phyloP scores from a whole-genome alignment of 2,113 vertebrate species.

The Corynorhinus townsendii region DNA sequence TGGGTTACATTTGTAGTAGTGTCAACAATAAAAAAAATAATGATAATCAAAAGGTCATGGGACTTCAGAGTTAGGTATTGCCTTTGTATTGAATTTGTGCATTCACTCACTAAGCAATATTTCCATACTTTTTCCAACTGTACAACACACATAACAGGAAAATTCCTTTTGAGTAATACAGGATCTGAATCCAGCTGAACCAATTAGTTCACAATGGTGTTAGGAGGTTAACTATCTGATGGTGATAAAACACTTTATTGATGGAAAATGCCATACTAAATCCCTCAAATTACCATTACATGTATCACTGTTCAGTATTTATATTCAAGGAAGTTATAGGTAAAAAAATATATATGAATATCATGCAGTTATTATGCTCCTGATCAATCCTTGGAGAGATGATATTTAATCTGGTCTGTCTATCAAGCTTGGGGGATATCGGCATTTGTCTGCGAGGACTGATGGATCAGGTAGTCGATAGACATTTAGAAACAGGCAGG shows the following conservation, averaged over 20 bases:
- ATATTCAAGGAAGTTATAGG: constrained; percentile 39
- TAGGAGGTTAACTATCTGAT: constrained; percentile 33
- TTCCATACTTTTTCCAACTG: background rate
- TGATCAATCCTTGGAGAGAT: background rate
- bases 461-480: background rate
- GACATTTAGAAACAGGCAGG: background rate
- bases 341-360: constrained; percentile 33
- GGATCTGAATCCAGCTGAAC: background rate
- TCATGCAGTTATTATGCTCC: background rate
- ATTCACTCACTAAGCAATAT: background rate
- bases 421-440: background rate
- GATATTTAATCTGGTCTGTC: background rate
- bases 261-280: constrained; percentile 45
- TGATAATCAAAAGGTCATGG: background rate
- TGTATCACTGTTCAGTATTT: constrained; percentile 22
- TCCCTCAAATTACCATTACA: constrained; percentile 16
- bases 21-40: background rate
- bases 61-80: background rate
- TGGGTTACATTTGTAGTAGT: background rate
- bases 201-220: constrained; percentile 24
- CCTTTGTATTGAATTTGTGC: constrained; percentile 3
- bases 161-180: background rate
- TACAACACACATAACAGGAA: background rate
- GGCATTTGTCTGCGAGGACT: background rate
- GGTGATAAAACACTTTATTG: constrained; percentile 39